These are phyloP conservation scores for Caenorhabditis tropicalis DNA, from an alignment of 1,140 invertebrate genomes.

Conservation along the genomic window DNA sequence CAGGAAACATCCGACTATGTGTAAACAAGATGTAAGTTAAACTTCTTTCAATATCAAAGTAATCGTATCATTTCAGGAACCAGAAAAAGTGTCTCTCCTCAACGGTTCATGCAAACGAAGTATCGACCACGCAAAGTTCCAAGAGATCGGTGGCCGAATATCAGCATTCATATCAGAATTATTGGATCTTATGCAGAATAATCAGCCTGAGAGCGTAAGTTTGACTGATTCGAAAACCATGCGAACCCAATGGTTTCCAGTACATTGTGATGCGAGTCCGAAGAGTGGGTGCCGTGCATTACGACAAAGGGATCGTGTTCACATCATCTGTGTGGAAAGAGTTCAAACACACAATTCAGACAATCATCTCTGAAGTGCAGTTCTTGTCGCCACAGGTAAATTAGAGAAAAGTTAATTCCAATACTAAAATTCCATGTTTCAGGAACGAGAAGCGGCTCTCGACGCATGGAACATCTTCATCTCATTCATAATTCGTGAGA, in stretches of 20 bases:
- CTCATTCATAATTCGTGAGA: slow-evolving; percentile 54
- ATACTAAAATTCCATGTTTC: background rate
- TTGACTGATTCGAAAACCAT: background rate
- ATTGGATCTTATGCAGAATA: slow-evolving; percentile 37
- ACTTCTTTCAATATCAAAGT: background rate
- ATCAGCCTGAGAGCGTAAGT: slow-evolving; percentile 46
- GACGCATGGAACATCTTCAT: slow-evolving; percentile 53
- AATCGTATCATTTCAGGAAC: slow-evolving; percentile 8
- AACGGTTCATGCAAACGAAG: slow-evolving; percentile 17
- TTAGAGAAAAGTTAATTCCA: background rate
- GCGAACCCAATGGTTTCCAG: background rate
- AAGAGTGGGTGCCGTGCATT: slow-evolving; percentile 50
- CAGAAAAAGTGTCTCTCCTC: slow-evolving; percentile 14
- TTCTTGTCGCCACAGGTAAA: slow-evolving; percentile 41
- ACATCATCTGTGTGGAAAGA: slow-evolving; percentile 52
- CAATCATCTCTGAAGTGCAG: slow-evolving; percentile 44
- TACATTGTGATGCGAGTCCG: slow-evolving; percentile 50
- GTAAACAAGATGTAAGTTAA: background rate
- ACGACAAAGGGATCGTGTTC: slow-evolving; percentile 37
- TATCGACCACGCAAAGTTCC: slow-evolving; percentile 21
- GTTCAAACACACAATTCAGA: slow-evolving; percentile 46
- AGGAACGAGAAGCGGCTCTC: slow-evolving; percentile 50
- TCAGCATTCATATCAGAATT: slow-evolving; percentile 48
- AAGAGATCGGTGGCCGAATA: slow-evolving; percentile 51
- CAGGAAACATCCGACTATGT: slow-evolving; percentile 47